These are phyloP conservation scores for Petrocephalus zakoni DNA, from an alignment of 2,113 vertebrate genomes.

Conservation along the genomic window DNA sequence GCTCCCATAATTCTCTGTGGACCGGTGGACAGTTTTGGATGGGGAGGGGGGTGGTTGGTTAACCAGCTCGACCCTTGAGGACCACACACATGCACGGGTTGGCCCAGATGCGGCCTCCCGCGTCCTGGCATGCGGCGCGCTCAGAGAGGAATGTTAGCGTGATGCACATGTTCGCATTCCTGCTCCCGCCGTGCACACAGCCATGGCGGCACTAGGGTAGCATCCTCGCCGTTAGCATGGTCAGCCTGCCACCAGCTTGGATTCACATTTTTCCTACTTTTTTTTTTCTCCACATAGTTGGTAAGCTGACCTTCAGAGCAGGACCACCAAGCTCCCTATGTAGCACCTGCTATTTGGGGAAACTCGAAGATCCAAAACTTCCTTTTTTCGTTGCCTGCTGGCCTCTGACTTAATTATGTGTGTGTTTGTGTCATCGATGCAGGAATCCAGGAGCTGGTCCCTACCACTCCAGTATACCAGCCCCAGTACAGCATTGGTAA, in stretches of 20 bases:
- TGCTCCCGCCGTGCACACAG: not conserved
- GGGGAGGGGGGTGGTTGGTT: not conserved
- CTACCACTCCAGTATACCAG: slow-evolving; percentile 60
- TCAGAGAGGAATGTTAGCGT: slow-evolving; percentile 33
- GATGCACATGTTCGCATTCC: slow-evolving; percentile 33
- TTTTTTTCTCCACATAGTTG: not conserved
- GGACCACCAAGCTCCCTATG: not conserved
- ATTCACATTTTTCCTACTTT: not conserved
- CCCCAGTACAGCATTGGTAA: slow-evolving; percentile 67
- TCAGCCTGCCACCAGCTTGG: not conserved
- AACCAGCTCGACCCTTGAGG: slow-evolving; percentile 12
- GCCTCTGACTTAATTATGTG: slow-evolving; percentile 24
- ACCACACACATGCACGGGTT: slow-evolving; percentile 35
- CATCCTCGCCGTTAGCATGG: not conserved
- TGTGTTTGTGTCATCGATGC: slow-evolving; percentile 30
- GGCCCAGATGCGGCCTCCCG: slow-evolving; percentile 41
- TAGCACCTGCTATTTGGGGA: not conserved
- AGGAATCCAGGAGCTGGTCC: slow-evolving; percentile 60
- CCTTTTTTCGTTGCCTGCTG: not conserved
- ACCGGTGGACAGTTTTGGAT: not conserved
- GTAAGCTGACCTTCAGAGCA: not conserved
- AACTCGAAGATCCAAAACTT: slow-evolving; percentile 19
- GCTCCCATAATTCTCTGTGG: not conserved
- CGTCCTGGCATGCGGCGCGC: slow-evolving; percentile 35
- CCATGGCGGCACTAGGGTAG: slow-evolving; percentile 6